Percentiles rank a stretch among this genome's conserved stretches.
These are phyloP conservation scores for Tolypeutes matacus DNA, from an alignment of 2,797 vertebrate genomes.

Conservation along the genomic window DNA sequence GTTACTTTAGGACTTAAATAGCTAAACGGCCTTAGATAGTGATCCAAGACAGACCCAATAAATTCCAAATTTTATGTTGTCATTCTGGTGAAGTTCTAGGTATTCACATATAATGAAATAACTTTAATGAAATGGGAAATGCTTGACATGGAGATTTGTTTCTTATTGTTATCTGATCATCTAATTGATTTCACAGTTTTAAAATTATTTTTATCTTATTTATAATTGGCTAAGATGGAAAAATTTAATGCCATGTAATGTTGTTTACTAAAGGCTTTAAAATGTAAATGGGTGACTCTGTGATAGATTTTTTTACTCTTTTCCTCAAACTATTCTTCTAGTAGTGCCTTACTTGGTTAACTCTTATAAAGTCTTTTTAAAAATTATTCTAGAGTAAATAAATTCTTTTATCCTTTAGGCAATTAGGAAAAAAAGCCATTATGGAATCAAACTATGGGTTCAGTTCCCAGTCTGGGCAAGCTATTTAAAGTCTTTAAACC, in stretches of 20 bases:
- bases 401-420: constrained; percentile 11
- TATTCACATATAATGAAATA: constrained; percentile 57
- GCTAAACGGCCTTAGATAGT: constrained; percentile 39
- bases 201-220: constrained; percentile 46
- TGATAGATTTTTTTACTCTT: constrained; percentile 19
- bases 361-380: constrained; percentile 26
- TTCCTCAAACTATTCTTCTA: constrained; percentile 21
- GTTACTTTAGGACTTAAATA: constrained; percentile 10
- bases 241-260: constrained; percentile 44
- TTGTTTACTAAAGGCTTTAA: constrained; percentile 40
- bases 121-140: constrained; percentile 58
- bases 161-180: constrained; percentile 35
- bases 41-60: constrained; percentile 5
- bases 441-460: constrained; percentile 37
- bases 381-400: constrained; percentile 46
- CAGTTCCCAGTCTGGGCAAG: background rate
- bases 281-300: constrained; percentile 57
- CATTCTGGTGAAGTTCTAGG: background rate
- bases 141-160: constrained; percentile 33
- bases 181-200: constrained; percentile 45
- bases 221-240: constrained; percentile 55
- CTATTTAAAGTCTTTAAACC: constrained; percentile 27
- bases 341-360: constrained; percentile 32
- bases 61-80: constrained; percentile 29
- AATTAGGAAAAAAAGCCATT: constrained; percentile 10